phyloP scores from a whole-genome alignment of 2,888 invertebrate species.

The Perithous albicinctus region DNA sequence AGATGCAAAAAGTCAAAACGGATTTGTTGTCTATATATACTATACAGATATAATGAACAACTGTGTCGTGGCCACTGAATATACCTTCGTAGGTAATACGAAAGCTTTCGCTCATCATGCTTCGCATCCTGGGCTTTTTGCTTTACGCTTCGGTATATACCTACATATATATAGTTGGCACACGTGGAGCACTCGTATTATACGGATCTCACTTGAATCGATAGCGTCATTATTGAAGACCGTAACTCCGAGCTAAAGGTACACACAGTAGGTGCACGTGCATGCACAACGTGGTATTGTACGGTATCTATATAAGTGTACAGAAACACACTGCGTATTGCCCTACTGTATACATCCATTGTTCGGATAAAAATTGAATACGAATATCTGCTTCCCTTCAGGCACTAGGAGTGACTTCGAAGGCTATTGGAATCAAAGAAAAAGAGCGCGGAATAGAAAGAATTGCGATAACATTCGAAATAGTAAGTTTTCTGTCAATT shows the following conservation, averaged over 20 bases:
- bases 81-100: slow-evolving; percentile 39
- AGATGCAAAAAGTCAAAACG: slow-evolving; percentile 7
- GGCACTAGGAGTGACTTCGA: slow-evolving; percentile 28
- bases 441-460: slow-evolving; percentile 6
- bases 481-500: not conserved
- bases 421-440: slow-evolving; percentile 25
- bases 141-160: not conserved
- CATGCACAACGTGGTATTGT: slow-evolving; percentile 1
- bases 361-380: slow-evolving; percentile 55
- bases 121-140: not conserved
- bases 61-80: slow-evolving; percentile 22
- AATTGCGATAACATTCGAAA: slow-evolving; percentile 14
- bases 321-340: not conserved
- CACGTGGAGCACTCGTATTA: slow-evolving; percentile 49
- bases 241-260: slow-evolving; percentile 63
- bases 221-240: slow-evolving; percentile 74
- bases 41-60: slow-evolving; percentile 6
- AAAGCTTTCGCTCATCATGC: slow-evolving; percentile 36
- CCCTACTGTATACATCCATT: slow-evolving; percentile 17
- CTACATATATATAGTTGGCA: not conserved
- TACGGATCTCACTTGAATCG: slow-evolving; percentile 71
- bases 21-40: slow-evolving; percentile 14
- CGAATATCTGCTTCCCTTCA: slow-evolving; percentile 39
- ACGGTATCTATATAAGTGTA: not conserved
- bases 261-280: slow-evolving; percentile 11